Base-by-base conservation (phyloP, 1,140 invertebrate genomes). In the Mamestra configurata region DNA sequence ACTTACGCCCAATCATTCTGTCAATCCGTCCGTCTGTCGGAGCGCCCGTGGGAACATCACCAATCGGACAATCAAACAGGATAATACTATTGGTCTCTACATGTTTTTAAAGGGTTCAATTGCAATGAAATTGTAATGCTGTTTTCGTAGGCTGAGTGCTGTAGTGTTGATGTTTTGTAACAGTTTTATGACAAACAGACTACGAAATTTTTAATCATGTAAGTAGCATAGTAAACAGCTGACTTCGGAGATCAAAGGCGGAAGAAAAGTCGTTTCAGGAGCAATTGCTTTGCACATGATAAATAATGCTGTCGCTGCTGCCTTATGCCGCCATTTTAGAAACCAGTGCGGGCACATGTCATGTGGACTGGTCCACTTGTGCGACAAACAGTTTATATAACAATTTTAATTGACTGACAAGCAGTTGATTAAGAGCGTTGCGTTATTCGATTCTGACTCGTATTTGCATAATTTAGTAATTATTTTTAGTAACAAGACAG, bases 1-100 rank as follows among this genome's bases (percentile, higher is more conserved):
- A 89, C 86, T 88, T 89, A 89, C 80, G 75, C 22, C 79, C 87
- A 89, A 89, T 90, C 89, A 89, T 86, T 77, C 83, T 86, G 89
- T 90, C 89, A 90, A 87, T 59, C 84, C 82, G 82, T 86, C 88
- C 55, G 79, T 83, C 80, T 18, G 43, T 61, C 20, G 40, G 46
- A 53, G 59, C 68, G 77, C 80, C 80, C 87, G 87, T 87, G 87
- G 84, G 87, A 89, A 87, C 80, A 46, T 76, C 51, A 64, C 77
- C 82, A 83, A 84, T 83, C 76, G 70, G 11, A n/a, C n/a, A n/a
- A n/a, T n/a, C 51, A 80, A 46, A 77, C 77, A 79, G 66, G 57
- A 71, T 64, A 79, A 71, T 79, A 37, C 46, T 55, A 78, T 68
- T 68, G 46, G 11, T 18, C 40, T 77, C 51, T 37, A 20, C 37